Conservation (phyloP, 2,888 invertebrate genomes). For the Agrotis puta region DNA sequence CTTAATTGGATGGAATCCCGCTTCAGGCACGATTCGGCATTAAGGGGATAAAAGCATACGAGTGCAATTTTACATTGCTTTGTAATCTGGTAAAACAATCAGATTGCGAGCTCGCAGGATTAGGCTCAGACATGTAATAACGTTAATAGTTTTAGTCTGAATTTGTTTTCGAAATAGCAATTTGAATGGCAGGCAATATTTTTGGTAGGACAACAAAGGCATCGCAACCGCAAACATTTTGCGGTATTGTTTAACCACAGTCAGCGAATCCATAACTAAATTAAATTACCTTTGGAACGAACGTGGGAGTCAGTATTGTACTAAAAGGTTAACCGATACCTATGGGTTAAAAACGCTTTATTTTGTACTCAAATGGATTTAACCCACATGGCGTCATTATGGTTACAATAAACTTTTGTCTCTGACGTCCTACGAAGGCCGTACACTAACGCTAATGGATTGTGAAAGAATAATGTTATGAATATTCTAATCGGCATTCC, state of each 20-base stretch:
- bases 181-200: conserved; percentile 35
- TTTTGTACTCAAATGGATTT: conserved; percentile 53
- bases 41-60: conserved; percentile 70
- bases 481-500: conserved; percentile 88
- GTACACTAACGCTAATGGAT: conserved; percentile 79
- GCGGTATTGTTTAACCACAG: conserved; percentile 44
- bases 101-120: conserved; percentile 59
- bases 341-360: conserved; percentile 44
- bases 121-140: conserved; percentile 59
- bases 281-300: conserved; percentile 55
- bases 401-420: conserved; percentile 70
- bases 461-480: conserved; percentile 83
- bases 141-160: conserved; percentile 52
- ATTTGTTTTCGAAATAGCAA: conserved; percentile 39
- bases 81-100: conserved; percentile 71
- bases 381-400: conserved; percentile 64
- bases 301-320: conserved; percentile 38
- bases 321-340: conserved; percentile 43
- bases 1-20: conserved; percentile 85
- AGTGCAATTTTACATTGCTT: conserved; percentile 74
- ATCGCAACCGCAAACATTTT: conserved; percentile 35
- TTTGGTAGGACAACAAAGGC: conserved; percentile 49
- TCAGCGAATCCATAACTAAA: conserved; percentile 41
- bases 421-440: conserved; percentile 64
- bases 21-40: conserved; percentile 75